phyloP scores from a whole-genome alignment of 2,113 vertebrate species.

The Anser cygnoides region DNA sequence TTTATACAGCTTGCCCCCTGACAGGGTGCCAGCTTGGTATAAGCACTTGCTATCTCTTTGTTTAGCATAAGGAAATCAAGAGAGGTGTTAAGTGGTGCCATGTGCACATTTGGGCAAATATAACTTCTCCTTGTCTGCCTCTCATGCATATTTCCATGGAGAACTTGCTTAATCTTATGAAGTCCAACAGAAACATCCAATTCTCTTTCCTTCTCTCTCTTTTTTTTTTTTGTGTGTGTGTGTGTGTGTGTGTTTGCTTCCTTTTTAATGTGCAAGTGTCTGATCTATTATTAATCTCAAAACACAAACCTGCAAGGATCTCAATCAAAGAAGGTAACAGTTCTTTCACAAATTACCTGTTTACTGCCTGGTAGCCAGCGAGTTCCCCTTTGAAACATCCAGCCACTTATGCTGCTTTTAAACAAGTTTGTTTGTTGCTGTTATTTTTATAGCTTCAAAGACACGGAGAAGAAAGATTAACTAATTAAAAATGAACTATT shows the following conservation, averaged over 20 bases:
- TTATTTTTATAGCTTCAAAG: constrained; percentile 50
- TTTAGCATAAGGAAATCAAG: constrained; percentile 78
- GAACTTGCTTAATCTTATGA: constrained; percentile 14
- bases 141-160: not conserved
- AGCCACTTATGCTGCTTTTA: constrained; percentile 44
- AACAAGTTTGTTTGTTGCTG: constrained; percentile 19
- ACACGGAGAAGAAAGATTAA: constrained; percentile 15
- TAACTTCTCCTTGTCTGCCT: not conserved
- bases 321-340: constrained; percentile 78
- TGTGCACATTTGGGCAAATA: constrained; percentile 54
- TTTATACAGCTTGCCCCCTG: constrained; percentile 80
- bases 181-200: not conserved
- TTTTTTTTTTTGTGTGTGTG: not conserved
- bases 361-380: constrained; percentile 66
- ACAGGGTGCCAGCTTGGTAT: constrained; percentile 73
- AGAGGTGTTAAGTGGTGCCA: constrained; percentile 64
- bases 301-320: constrained; percentile 78
- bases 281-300: constrained; percentile 89
- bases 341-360: constrained; percentile 76
- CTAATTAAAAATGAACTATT: constrained; percentile 53
- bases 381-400: constrained; percentile 54
- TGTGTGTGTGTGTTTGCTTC: constrained; percentile 4
- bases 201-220: not conserved
- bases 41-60: constrained; percentile 65
- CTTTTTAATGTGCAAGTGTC: constrained; percentile 77